Conservation (phyloP, 2,113 vertebrate genomes). For the Oenanthe melanoleuca region DNA sequence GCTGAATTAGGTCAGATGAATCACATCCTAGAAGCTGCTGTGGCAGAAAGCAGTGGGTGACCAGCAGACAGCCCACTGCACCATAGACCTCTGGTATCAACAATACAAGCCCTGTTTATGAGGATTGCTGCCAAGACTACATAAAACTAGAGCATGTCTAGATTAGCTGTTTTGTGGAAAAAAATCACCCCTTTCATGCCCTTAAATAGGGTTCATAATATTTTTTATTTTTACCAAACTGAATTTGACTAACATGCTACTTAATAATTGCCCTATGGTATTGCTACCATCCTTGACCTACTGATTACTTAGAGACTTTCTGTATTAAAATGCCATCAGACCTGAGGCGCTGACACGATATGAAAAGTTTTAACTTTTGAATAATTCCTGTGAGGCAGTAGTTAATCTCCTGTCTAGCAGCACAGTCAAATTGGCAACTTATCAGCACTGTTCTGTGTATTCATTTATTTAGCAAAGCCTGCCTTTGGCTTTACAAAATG, state of each 20-base stretch:
- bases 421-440: background rate
- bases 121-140: background rate
- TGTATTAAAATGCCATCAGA: background rate
- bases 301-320: background rate
- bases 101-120: background rate
- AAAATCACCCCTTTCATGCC: background rate
- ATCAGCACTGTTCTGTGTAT: background rate
- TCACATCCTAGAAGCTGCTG: background rate
- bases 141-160: background rate
- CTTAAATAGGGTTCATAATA: background rate
- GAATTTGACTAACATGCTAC: background rate
- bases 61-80: background rate
- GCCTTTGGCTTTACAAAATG: background rate
- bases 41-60: conserved; percentile 9
- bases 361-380: background rate
- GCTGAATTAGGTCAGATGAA: conserved; percentile 34
- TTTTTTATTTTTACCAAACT: background rate
- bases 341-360: background rate
- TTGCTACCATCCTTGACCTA: background rate
- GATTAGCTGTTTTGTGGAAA: background rate
- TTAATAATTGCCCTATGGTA: background rate
- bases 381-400: background rate
- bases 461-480: background rate
- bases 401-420: background rate
- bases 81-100: background rate